phyloP scores from a whole-genome alignment of 1,140 invertebrate species.

The Drosophila lowei region DNA sequence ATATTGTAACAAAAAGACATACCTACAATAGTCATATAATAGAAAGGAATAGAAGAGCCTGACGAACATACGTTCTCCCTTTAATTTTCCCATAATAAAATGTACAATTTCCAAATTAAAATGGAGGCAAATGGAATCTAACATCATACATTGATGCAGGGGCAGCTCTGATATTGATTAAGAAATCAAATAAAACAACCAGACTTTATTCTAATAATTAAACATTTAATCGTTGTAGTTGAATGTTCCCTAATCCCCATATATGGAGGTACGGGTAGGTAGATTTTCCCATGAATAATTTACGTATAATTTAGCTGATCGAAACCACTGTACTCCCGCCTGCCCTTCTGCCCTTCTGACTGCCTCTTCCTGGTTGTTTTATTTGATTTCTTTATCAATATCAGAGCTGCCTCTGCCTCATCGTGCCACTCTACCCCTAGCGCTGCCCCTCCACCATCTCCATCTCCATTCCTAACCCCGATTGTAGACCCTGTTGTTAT shows the following conservation, averaged over 20 bases:
- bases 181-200: slow-evolving; percentile 74
- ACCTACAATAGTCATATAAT: too few relatives aligned
- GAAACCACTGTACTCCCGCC: slow-evolving; percentile 30
- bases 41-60: too few relatives aligned
- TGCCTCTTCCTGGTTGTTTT: slow-evolving; percentile 49
- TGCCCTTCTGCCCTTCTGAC: slow-evolving; percentile 15
- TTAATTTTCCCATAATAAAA: too few relatives aligned
- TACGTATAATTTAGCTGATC: neutral
- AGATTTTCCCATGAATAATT: too few relatives aligned
- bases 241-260: too few relatives aligned
- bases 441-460: neutral
- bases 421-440: slow-evolving; percentile 8
- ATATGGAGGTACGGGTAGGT: too few relatives aligned
- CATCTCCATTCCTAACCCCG: slow-evolving; percentile 9
- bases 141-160: neutral
- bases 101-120: too few relatives aligned
- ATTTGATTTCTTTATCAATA: slow-evolving; percentile 81
- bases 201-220: too few relatives aligned
- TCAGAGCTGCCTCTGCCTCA: slow-evolving; percentile 55
- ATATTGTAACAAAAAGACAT: too few relatives aligned
- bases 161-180: slow-evolving; percentile 74
- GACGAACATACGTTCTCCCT: too few relatives aligned
- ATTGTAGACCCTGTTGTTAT: slow-evolving; percentile 21
- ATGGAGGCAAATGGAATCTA: too few relatives aligned
- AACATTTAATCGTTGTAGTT: too few relatives aligned